phyloP scores from a whole-genome alignment of 2,113 vertebrate species.

The Zeus faber region DNA sequence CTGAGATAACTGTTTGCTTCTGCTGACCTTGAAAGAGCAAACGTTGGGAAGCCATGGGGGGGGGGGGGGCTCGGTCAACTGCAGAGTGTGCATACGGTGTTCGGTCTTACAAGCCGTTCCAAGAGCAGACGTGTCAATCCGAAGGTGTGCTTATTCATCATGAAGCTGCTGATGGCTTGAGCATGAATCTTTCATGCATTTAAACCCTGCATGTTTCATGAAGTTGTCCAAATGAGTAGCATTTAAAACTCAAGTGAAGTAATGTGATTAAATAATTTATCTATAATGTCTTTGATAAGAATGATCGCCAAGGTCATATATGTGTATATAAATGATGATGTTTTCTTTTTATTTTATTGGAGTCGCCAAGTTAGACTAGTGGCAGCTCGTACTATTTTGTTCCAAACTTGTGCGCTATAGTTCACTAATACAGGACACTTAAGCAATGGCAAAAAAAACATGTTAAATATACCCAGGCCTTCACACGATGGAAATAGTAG shows the following conservation, averaged over 20 bases:
- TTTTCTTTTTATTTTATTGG: too few relatives aligned
- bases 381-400: too few relatives aligned
- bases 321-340: too few relatives aligned
- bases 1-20: too few relatives aligned
- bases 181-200: constrained; percentile 70
- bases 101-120: constrained; percentile 38
- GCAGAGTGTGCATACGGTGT: constrained; percentile 13
- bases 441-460: too few relatives aligned
- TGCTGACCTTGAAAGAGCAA: too few relatives aligned
- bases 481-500: too few relatives aligned
- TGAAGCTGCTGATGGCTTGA: constrained; percentile 64
- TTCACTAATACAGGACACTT: too few relatives aligned
- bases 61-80: background rate
- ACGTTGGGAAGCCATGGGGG: too few relatives aligned
- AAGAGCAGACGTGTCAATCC: constrained; percentile 64
- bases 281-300: constrained; percentile 64
- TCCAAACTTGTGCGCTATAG: too few relatives aligned
- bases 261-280: constrained; percentile 74
- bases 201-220: constrained; percentile 75
- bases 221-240: constrained; percentile 76
- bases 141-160: constrained; percentile 73
- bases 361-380: too few relatives aligned
- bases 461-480: too few relatives aligned
- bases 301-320: constrained; percentile 64
- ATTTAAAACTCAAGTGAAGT: constrained; percentile 72